A percentile compares a stretch with the other conserved stretches of the same genome.
Conservation (phyloP, 2,113 vertebrate species). For the Aegypius monachus region DNA sequence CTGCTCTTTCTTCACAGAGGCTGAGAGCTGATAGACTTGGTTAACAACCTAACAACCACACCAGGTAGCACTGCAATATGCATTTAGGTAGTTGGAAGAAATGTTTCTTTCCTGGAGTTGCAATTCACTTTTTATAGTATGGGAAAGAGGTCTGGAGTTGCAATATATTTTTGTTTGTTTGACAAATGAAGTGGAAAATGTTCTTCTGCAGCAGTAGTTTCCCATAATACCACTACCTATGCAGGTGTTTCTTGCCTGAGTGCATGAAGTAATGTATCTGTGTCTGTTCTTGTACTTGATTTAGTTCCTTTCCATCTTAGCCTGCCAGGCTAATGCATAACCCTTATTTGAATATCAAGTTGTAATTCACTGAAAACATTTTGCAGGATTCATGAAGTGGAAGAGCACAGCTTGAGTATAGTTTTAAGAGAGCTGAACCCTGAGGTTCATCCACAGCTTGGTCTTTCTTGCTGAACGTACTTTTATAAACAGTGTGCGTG, state of each 20-base stretch:
- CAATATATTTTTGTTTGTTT: not conserved
- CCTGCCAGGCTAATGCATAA: not conserved
- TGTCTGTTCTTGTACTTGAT: not conserved
- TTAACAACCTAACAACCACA: not conserved
- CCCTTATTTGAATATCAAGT: not conserved
- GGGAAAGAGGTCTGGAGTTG: not conserved
- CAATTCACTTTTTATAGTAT: not conserved
- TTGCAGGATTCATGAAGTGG: not conserved
- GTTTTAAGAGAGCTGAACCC: not conserved
- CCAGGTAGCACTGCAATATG: not conserved
- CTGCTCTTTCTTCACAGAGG: not conserved
- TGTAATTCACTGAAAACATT: not conserved
- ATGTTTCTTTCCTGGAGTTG: not conserved
- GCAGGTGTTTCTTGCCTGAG: constrained; percentile 7
- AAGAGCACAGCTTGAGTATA: not conserved
- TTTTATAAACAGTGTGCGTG: not conserved
- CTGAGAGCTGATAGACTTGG: not conserved
- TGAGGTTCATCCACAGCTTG: not conserved
- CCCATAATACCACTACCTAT: not conserved
- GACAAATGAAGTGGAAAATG: not conserved
- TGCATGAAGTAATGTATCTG: not conserved
- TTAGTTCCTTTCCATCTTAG: not conserved
- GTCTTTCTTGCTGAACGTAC: not conserved
- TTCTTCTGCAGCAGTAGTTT: constrained; percentile 4
- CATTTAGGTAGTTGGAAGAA: not conserved